Conservation (phyloP, 2,797 vertebrate genomes). For the Pseudomugil tenellus region DNA sequence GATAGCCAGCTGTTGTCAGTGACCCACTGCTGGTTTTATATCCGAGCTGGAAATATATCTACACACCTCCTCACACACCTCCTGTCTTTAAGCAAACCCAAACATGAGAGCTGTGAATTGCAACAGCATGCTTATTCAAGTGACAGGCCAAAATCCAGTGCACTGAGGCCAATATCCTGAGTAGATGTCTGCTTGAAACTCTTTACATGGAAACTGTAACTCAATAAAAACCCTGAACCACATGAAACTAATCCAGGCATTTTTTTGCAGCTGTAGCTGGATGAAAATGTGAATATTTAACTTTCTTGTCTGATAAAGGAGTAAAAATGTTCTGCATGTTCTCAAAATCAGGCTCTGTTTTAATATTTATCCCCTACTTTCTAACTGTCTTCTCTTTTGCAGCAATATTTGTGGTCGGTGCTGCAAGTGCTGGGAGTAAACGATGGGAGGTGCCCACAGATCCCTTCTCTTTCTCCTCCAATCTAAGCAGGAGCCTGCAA, state of each 20-base stretch:
- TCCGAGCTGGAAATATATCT: not conserved
- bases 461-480: constrained; percentile 56
- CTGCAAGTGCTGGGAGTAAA: constrained; percentile 78
- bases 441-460: constrained; percentile 81
- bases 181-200: constrained; percentile 52
- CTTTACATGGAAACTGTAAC: constrained; percentile 61
- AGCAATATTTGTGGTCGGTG: constrained; percentile 74
- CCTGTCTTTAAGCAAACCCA: constrained; percentile 18
- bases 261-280: constrained; percentile 44
- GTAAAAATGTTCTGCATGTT: constrained; percentile 9
- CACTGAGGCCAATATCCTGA: constrained; percentile 46
- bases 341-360: constrained; percentile 24
- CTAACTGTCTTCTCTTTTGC: constrained; percentile 36
- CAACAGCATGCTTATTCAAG: constrained; percentile 57
- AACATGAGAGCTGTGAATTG: constrained; percentile 25
- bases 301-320: constrained; percentile 23
- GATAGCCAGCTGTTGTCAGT: constrained; percentile 41
- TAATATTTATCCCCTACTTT: constrained; percentile 31
- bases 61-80: constrained; percentile 14
- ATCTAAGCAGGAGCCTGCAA: constrained; percentile 58
- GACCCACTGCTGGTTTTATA: constrained; percentile 36
- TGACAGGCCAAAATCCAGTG: constrained; percentile 64
- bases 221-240: constrained; percentile 52
- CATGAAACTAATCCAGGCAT: constrained; percentile 50
- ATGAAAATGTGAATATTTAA: constrained; percentile 44